Base-by-base conservation (phyloP, 92 coral and sea anemone genomes). In the Pocillopora meandrina region DNA sequence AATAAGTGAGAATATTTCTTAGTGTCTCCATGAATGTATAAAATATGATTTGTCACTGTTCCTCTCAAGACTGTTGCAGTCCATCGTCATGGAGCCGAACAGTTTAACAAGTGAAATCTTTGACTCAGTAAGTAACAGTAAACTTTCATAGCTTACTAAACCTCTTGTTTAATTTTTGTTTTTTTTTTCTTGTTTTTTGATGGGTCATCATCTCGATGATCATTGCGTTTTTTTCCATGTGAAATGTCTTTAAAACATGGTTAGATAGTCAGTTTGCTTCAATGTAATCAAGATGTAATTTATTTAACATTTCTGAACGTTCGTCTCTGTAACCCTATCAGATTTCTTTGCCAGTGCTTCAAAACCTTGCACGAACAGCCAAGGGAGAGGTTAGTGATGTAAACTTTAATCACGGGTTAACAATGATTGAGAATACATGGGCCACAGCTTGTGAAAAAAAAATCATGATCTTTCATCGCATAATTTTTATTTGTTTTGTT, bases 81-180 rank as follows among this genome's bases (percentile, higher is more conserved):
- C 95, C 9, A 73, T 92, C 72, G 92, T 92, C 1, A 92, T 92
- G 93, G 98, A 94, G 65, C 98, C 98, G 34, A 93, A 90, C 74
- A 89, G 88, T 80, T 68, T 92, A 17, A 82, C 93, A 12, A 87
- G 81, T 33, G 85, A 94, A 33, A 69, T 87, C 18, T 72, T 92
- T 35, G 90, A 91, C 74, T 86, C 85, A 68, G 98, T 94, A 61
- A 71, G 82, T 83, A 34, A 3, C 71, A 71, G 82, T 83, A 34
- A 3, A 82, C 8, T 15, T 49, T 79, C 52, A 58, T 36, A 13
- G 21, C 34, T n/a, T 4, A 47, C 7, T 34, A 10, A 66, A 71
- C 17, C 31, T 26, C 31, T 26, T 26, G 9, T 3, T 42, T 71
- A 34, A 5, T 35, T 71, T 49, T 42, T 42, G 4, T 42, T 42